Conservation (phyloP, 2,888 invertebrate species). For the Agrilus biguttatus region DNA sequence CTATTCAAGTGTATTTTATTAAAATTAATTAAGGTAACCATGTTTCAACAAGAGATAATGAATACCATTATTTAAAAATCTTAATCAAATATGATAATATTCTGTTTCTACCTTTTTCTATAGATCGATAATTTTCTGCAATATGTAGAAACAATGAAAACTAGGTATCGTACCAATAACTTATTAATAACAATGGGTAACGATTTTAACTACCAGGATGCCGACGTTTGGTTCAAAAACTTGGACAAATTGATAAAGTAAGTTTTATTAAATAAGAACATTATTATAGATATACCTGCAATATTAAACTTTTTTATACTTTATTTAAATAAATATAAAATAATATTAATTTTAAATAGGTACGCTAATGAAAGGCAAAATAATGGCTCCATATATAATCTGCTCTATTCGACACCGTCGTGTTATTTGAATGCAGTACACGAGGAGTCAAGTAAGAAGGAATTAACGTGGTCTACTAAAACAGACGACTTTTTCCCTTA, state of each 20-base stretch:
- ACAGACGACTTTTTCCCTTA: conserved; percentile 53
- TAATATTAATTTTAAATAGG: too few relatives aligned
- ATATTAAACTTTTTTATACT: too few relatives aligned
- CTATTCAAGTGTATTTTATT: too few relatives aligned
- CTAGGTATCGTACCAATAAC: conserved; percentile 49
- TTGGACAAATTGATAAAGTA: conserved; percentile 79
- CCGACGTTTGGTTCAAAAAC: conserved; percentile 66
- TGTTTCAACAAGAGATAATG: too few relatives aligned
- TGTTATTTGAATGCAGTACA: conserved; percentile 63
- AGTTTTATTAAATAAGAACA: conserved; percentile 13
- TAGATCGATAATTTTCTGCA: conserved; percentile 44
- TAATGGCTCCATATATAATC: conserved; percentile 38
- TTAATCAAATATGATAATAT: too few relatives aligned
- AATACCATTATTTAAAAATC: too few relatives aligned
- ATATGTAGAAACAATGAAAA: conserved; percentile 38
- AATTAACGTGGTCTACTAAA: conserved; percentile 25
- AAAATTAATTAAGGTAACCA: too few relatives aligned
- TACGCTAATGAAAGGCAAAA: neutral
- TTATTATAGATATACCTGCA: neutral
- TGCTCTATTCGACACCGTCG: conserved; percentile 70
- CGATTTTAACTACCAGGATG: conserved; percentile 76
- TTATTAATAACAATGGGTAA: conserved; percentile 86
- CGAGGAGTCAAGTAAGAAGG: conserved; percentile 23
- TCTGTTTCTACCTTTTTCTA: conserved; percentile 10
- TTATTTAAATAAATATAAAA: too few relatives aligned